Conservation (phyloP, 1,140 invertebrate species). For the Maconellicoccus hirsutus region DNA sequence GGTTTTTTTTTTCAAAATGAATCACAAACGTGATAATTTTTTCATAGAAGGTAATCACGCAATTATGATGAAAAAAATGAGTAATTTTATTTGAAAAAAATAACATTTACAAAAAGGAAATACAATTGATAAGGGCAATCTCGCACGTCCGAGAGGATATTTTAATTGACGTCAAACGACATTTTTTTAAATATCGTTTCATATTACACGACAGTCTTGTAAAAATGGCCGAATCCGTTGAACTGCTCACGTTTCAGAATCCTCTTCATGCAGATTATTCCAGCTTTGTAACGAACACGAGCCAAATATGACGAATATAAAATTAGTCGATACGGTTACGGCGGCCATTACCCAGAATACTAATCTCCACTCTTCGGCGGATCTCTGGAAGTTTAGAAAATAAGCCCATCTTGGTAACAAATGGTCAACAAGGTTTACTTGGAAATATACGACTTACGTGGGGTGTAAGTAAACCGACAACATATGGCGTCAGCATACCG, state of each 20-base stretch:
- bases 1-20: no score
- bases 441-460: background rate
- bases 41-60: no score
- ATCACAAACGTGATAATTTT: no score
- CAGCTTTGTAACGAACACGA: conserved; percentile 33
- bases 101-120: no score
- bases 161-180: no score
- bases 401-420: background rate
- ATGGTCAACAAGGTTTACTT: background rate
- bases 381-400: conserved; percentile 27
- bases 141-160: no score
- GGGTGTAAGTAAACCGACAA: conserved; percentile 18
- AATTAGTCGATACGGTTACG: conserved; percentile 36
- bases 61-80: no score
- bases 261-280: conserved; percentile 25
- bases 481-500: conserved; percentile 17
- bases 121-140: no score
- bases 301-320: conserved; percentile 36
- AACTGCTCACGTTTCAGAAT: background rate
- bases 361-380: conserved; percentile 38
- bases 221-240: no score
- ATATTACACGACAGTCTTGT: no score
- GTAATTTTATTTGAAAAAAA: no score
- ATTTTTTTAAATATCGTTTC: no score
- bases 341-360: conserved; percentile 42